Percentiles rank a stretch among this genome's conserved stretches.
phyloP scores from a whole-genome alignment of 2,888 invertebrate species.

The Tillus elongatus region DNA sequence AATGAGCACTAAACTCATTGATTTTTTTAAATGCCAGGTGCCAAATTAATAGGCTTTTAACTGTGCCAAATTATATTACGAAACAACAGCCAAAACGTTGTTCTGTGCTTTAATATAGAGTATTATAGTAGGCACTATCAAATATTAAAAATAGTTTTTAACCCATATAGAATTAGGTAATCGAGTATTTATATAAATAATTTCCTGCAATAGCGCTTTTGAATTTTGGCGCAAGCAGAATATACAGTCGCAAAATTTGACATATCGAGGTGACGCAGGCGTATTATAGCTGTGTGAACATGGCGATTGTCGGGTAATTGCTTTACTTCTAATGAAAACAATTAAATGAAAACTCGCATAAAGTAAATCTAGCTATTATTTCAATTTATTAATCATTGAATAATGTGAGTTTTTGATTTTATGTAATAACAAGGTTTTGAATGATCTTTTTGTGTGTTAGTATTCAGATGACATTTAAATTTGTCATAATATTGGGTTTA shows the following conservation, averaged over 20 bases:
- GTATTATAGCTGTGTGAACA: background rate
- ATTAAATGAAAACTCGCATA: background rate
- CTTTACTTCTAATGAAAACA: background rate
- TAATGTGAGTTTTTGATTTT: background rate
- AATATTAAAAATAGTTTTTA: too few species aligned
- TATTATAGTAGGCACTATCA: too few species aligned
- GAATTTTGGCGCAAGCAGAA: slow-evolving; percentile 1
- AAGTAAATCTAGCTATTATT: background rate
- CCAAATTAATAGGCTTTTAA: too few species aligned
- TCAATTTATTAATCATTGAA: background rate
- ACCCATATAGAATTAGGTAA: too few species aligned
- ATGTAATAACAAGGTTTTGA: background rate
- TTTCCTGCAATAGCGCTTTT: too few species aligned
- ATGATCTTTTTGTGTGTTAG: background rate
- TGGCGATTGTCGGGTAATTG: slow-evolving; percentile 4
- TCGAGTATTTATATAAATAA: too few species aligned
- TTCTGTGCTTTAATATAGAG: too few species aligned
- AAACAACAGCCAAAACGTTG: too few species aligned
- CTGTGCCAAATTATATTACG: too few species aligned
- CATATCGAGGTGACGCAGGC: background rate
- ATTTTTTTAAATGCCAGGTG: too few species aligned
- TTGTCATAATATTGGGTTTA: slow-evolving; percentile 1
- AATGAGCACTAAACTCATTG: too few species aligned
- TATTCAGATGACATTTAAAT: background rate
- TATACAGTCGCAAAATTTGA: background rate